Base-by-base conservation (phyloP, 2,113 vertebrate genomes). In the Telmatochromis sp. region DNA sequence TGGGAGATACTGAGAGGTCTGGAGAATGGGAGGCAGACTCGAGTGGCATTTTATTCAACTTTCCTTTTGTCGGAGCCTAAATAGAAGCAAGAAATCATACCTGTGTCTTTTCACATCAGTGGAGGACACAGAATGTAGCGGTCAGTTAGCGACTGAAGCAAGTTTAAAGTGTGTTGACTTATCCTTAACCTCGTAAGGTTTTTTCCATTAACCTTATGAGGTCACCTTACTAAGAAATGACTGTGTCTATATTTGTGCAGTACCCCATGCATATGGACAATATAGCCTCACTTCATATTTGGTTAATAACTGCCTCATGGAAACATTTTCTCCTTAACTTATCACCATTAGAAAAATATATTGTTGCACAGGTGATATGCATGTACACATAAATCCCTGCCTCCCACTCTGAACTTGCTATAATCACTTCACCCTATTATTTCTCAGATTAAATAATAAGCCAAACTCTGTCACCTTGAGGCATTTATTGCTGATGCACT, bases 401-500 rank as follows among this genome's bases (percentile, higher is more conserved):
- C 51, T 82, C 40, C 33, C 31, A 21, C 58, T 85, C 53, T 85
- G 51, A 89, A 65, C 73, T 91, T 86, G 53, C 54, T 42, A 49
- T 80, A 87, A 90, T 89, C 86, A 37, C 75, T 4, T 68, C 40
- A 83, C 35, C 40, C 55, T 79, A 35, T 82, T 87, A 87, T 81
- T 86, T 82, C 75, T 63, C 57, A 47, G 9, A 55, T 54, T 63
- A 81, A 82, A 33, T 80, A 81, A 87, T 78, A 82, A 86, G 78
- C 84, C 70, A 7, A 49, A 57, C 45, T 75, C 79, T 78, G 57
- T 90, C 88, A 85, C 85, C 83, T 87, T 86, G 78, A 84, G 45
- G 65, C 23, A 40, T 83, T 90, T 86, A 83, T 89, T 17, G 28
- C 33, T 17, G 13, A 93, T 86, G 88, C 73, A 51, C 86, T 90